These are phyloP conservation scores for Percopsis transmontana DNA, from an alignment of 2,113 vertebrate species.

Conservation along the genomic window DNA sequence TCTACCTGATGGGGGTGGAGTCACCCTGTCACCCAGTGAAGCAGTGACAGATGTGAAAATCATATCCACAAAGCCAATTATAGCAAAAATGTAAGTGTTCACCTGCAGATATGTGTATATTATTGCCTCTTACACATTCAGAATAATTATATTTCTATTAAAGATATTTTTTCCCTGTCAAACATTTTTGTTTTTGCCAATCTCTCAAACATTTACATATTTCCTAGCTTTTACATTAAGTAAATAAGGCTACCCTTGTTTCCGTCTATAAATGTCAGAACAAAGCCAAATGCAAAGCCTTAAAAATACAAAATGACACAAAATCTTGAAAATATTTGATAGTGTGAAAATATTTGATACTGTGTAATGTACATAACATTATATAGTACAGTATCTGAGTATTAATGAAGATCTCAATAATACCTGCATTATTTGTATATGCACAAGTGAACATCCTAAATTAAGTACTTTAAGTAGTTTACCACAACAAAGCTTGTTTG, in stretches of 20 bases:
- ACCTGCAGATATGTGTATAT: too few relatives aligned
- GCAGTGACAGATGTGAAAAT: constrained; percentile 9
- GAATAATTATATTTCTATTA: too few relatives aligned
- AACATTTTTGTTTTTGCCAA: not conserved
- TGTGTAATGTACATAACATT: too few relatives aligned
- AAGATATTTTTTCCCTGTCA: not conserved
- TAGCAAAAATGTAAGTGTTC: too few relatives aligned
- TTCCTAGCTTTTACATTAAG: not conserved
- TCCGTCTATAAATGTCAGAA: constrained; percentile 18
- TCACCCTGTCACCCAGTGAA: constrained; percentile 20
- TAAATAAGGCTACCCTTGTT: not conserved
- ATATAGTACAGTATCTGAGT: too few relatives aligned
- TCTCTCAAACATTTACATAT: not conserved
- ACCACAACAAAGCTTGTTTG: too few relatives aligned
- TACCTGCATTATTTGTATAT: too few relatives aligned
- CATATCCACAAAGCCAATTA: not conserved
- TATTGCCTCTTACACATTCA: too few relatives aligned
- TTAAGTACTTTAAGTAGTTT: too few relatives aligned
- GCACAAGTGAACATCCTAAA: too few relatives aligned
- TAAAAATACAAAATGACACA: constrained; percentile 13
- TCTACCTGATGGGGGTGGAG: constrained; percentile 69
- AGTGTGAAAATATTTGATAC: too few relatives aligned
- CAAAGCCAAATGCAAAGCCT: not conserved
- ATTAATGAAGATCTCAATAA: too few relatives aligned
- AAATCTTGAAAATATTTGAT: constrained; percentile 1